These are phyloP conservation scores for Zaprionus lachaisei DNA, from an alignment of 1,140 invertebrate species.

Conservation along the genomic window DNA sequence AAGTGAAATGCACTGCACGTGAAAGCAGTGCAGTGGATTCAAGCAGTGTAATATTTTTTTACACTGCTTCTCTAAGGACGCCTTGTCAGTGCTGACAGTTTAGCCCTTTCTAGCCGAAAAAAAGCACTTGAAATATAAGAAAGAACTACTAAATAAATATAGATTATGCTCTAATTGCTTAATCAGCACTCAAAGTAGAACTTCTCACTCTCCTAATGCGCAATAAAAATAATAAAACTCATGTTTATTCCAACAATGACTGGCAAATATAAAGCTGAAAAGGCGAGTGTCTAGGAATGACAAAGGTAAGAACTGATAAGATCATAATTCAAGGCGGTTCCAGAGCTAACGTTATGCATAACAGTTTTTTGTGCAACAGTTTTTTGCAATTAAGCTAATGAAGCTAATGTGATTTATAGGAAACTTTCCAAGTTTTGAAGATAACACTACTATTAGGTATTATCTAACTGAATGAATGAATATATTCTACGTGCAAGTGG, in stretches of 20 bases:
- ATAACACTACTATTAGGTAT: background rate
- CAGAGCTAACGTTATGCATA: background rate
- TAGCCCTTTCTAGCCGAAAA: background rate
- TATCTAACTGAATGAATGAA: background rate
- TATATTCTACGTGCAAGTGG: background rate
- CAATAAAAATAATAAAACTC: background rate
- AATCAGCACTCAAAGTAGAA: background rate
- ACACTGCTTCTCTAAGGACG: background rate
- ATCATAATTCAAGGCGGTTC: background rate
- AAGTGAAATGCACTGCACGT: background rate
- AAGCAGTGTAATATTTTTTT: background rate
- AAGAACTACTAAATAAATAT: background rate
- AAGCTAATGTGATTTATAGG: background rate
- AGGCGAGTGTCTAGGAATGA: slow-evolving; percentile 7
- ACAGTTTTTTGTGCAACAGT: slow-evolving; percentile 15
- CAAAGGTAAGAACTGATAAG: slow-evolving; percentile 16
- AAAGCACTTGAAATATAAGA: background rate
- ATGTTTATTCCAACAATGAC: background rate
- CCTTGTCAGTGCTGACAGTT: background rate
- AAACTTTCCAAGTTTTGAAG: slow-evolving; percentile 8
- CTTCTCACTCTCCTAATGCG: background rate
- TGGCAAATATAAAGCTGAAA: background rate
- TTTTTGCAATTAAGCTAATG: slow-evolving; percentile 7
- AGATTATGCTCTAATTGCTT: background rate
- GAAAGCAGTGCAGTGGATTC: background rate